These are phyloP conservation scores for Drosophila sp. DNA, from an alignment of 1,140 invertebrate genomes.

Conservation along the genomic window DNA sequence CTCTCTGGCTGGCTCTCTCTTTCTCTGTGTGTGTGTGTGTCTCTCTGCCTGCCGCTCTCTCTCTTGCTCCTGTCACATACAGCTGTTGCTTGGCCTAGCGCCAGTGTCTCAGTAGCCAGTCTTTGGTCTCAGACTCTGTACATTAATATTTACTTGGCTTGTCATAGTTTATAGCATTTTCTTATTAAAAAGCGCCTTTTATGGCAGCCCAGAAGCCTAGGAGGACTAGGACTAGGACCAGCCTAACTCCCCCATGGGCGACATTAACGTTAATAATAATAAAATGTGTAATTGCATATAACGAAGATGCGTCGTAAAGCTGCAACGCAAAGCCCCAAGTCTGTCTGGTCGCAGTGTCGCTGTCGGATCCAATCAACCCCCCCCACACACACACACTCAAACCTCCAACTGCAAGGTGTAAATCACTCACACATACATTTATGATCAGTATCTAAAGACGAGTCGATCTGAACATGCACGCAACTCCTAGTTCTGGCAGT, in stretches of 20 bases:
- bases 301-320: slow-evolving; percentile 30
- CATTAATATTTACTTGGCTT: slow-evolving; percentile 10
- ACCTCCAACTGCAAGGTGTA: slow-evolving; percentile 49
- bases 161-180: slow-evolving; percentile 69
- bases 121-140: neutral
- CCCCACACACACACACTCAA: neutral
- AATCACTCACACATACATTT: slow-evolving; percentile 66
- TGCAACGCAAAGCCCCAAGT: neutral
- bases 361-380: slow-evolving; percentile 17
- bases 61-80: slow-evolving; percentile 15
- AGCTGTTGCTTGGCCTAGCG: slow-evolving; percentile 53
- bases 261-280: slow-evolving; percentile 79
- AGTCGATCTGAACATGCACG: neutral
- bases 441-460: neutral
- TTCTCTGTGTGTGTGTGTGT: neutral
- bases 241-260: slow-evolving; percentile 54
- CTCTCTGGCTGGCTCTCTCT: slow-evolving; percentile 13
- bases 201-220: slow-evolving; percentile 51
- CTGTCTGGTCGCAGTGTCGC: slow-evolving; percentile 3
- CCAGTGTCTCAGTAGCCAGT: slow-evolving; percentile 9
- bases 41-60: neutral
- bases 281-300: slow-evolving; percentile 75
- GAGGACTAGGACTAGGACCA: neutral
- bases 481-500: neutral
- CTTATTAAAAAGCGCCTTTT: slow-evolving; percentile 77